phyloP scores from a whole-genome alignment of 2,113 vertebrate genomes.

The Tragelaphus scriptus region DNA sequence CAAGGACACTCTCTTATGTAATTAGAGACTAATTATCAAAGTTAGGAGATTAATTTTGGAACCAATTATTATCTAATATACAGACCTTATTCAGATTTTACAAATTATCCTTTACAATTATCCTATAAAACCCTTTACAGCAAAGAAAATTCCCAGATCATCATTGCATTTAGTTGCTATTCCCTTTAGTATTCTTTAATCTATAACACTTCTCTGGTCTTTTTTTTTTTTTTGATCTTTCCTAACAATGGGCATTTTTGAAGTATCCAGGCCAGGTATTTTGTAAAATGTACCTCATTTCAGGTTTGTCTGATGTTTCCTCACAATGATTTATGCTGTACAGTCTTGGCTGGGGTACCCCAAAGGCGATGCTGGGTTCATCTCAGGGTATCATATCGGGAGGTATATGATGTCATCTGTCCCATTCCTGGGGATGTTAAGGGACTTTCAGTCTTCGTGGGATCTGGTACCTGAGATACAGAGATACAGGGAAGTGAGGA shows the following conservation, averaged over 20 bases:
- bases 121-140: neutral
- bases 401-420: neutral
- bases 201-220: neutral
- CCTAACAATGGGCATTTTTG: neutral
- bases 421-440: neutral
- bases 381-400: neutral
- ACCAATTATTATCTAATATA: neutral
- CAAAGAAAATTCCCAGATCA: neutral
- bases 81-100: slow-evolving; percentile 8
- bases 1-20: neutral
- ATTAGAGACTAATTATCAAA: neutral
- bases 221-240: neutral
- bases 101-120: neutral
- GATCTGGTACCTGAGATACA: neutral
- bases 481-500: neutral
- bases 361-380: neutral
- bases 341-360: neutral
- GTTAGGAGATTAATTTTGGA: slow-evolving; percentile 6
- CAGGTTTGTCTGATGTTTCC: neutral
- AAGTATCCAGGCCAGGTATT: neutral
- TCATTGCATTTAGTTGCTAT: neutral
- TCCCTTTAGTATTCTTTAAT: neutral
- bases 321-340: neutral
- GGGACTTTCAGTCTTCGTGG: neutral
- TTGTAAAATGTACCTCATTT: neutral